Percentiles rank a stretch among this genome's conserved stretches.
These are phyloP conservation scores for Gymnocypris eckloni DNA, from an alignment of 2,797 vertebrate species.

Conservation along the genomic window DNA sequence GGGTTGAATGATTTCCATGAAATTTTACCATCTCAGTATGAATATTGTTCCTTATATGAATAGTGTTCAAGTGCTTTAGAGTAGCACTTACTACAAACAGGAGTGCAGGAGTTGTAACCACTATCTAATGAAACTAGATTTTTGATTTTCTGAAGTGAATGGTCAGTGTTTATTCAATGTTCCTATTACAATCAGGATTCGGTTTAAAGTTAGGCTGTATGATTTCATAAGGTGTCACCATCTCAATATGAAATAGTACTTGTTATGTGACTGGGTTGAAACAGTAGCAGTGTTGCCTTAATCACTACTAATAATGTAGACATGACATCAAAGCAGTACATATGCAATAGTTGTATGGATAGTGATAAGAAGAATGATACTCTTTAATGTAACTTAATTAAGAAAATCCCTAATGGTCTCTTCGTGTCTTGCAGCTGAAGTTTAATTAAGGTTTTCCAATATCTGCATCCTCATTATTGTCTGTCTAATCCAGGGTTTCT, in stretches of 20 bases:
- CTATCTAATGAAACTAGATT: not conserved
- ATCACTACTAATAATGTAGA: not conserved
- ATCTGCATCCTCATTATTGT: slow-evolving; percentile 42
- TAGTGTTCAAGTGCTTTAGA: no score
- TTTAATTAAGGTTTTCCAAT: slow-evolving; percentile 68
- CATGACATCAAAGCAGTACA: slow-evolving; percentile 5
- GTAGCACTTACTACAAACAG: no score
- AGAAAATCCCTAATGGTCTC: slow-evolving; percentile 55
- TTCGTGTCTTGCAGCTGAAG: slow-evolving; percentile 54
- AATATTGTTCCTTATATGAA: not conserved
- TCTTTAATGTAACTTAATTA: slow-evolving; percentile 57
- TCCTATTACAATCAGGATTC: not conserved
- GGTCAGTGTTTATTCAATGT: not conserved
- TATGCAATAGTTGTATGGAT: not conserved
- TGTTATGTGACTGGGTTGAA: not conserved
- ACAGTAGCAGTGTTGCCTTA: not conserved
- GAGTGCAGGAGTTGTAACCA: no score
- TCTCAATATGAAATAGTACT: not conserved
- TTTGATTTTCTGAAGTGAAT: not conserved
- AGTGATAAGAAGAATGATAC: slow-evolving; percentile 23
- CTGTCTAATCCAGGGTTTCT: no score
- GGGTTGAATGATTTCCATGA: not conserved
- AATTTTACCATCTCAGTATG: not conserved
- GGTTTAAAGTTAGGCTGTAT: not conserved
- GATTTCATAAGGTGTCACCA: slow-evolving; percentile 4